Percentiles rank a stretch among this genome's conserved stretches.
phyloP scores from a whole-genome alignment of 2,113 vertebrate species.

The Notarius lentiginosus region DNA sequence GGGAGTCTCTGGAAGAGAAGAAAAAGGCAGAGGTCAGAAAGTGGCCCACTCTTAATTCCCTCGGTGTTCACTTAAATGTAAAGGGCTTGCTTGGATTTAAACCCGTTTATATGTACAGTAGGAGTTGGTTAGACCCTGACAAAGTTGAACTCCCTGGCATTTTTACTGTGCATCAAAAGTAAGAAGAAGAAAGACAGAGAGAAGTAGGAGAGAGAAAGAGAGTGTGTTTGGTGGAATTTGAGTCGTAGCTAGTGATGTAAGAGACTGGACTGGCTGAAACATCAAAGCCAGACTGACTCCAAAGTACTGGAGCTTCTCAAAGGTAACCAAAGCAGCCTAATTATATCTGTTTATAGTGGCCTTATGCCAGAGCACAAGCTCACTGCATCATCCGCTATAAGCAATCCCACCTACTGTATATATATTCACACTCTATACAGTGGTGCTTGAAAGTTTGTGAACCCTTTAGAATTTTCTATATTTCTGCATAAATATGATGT shows the following conservation, averaged over 20 bases:
- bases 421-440: no score
- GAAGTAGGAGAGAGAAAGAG: conserved; percentile 18
- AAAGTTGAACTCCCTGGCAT: neutral
- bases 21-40: neutral
- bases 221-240: conserved; percentile 32
- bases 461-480: no score
- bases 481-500: no score
- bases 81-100: neutral
- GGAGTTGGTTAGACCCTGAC: neutral
- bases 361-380: conserved; percentile 22
- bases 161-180: conserved; percentile 4
- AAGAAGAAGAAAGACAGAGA: conserved; percentile 30
- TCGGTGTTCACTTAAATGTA: neutral
- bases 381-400: conserved; percentile 18
- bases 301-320: conserved; percentile 41
- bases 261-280: conserved; percentile 37
- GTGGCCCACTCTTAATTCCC: neutral
- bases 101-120: neutral
- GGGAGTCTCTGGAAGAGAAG: conserved; percentile 6
- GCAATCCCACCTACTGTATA: neutral
- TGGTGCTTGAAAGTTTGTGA: no score
- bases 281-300: conserved; percentile 45
- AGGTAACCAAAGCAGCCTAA: conserved; percentile 35
- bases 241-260: conserved; percentile 36
- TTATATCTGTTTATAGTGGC: conserved; percentile 45